Percentiles rank a stretch among this genome's conserved stretches.
These are phyloP conservation scores for Diplolepis rosae DNA, from an alignment of 2,888 invertebrate species.

Conservation along the genomic window DNA sequence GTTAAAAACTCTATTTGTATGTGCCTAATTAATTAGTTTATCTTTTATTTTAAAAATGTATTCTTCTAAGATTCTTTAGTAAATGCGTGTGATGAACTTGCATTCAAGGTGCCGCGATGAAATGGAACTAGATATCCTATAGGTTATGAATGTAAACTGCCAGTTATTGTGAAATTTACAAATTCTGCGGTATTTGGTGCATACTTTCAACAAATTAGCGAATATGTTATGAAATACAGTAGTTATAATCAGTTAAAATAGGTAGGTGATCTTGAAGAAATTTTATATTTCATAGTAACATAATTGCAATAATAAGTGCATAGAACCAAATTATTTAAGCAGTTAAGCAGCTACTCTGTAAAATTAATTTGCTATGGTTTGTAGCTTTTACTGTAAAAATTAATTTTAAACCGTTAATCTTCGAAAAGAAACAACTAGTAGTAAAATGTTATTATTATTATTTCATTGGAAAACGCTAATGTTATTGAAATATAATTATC, in stretches of 20 bases:
- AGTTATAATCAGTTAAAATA: neutral
- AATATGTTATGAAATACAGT: neutral
- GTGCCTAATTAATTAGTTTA: too few relatives aligned
- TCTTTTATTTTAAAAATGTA: neutral
- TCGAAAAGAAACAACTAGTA: too few relatives aligned
- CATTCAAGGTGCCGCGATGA: neutral
- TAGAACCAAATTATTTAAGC: too few relatives aligned
- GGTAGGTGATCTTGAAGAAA: neutral
- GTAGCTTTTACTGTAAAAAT: neutral
- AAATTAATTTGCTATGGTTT: too few relatives aligned
- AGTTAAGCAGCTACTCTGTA: too few relatives aligned
- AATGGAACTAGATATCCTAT: neutral
- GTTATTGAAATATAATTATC: too few relatives aligned
- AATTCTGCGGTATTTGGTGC: too few relatives aligned
- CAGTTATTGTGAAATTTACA: neutral
- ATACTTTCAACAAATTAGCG: neutral
- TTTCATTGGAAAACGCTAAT: too few relatives aligned
- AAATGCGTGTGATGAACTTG: neutral
- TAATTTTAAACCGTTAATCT: neutral
- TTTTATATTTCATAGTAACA: too few relatives aligned
- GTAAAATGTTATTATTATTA: too few relatives aligned
- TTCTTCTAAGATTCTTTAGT: neutral
- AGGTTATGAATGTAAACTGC: neutral
- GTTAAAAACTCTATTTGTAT: too few relatives aligned
- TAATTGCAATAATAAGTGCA: too few relatives aligned